Conservation (phyloP, 2,113 vertebrate genomes). For the Lonchura striata region DNA sequence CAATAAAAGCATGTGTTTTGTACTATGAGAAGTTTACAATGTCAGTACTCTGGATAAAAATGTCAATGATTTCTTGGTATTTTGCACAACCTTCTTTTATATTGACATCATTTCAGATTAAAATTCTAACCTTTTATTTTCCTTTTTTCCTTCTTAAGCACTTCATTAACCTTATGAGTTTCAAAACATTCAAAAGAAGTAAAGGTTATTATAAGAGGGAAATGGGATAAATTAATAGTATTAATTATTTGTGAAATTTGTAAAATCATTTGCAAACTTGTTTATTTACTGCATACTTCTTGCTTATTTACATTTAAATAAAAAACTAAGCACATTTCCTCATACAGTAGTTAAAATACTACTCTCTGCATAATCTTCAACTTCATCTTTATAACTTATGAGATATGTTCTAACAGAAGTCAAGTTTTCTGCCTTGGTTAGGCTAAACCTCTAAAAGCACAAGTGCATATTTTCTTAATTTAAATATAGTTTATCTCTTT, state of each 20-base stretch:
- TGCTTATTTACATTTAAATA: not conserved
- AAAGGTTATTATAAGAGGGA: not conserved
- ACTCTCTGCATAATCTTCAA: not conserved
- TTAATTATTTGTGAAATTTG: not conserved
- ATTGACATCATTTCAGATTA: not conserved
- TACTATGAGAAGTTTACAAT: not conserved
- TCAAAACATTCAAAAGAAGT: not conserved
- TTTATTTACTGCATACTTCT: not conserved
- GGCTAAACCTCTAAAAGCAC: not conserved
- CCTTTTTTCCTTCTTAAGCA: not conserved
- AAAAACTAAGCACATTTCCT: not conserved
- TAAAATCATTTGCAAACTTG: not conserved
- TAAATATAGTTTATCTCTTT: not conserved
- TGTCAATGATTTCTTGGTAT: not conserved
- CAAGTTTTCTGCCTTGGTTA: not conserved
- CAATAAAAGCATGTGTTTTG: not conserved
- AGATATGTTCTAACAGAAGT: not conserved
- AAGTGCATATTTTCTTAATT: not conserved
- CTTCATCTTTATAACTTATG: not conserved
- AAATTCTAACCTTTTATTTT: not conserved
- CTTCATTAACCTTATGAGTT: not conserved
- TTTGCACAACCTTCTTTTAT: not conserved
- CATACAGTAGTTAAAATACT: not conserved
- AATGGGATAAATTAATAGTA: not conserved
- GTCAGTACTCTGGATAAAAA: not conserved